A percentile compares a stretch with the other conserved stretches of the same genome.
These are phyloP conservation scores for Cephus pulcher DNA, from an alignment of 2,888 invertebrate genomes.

Conservation along the genomic window DNA sequence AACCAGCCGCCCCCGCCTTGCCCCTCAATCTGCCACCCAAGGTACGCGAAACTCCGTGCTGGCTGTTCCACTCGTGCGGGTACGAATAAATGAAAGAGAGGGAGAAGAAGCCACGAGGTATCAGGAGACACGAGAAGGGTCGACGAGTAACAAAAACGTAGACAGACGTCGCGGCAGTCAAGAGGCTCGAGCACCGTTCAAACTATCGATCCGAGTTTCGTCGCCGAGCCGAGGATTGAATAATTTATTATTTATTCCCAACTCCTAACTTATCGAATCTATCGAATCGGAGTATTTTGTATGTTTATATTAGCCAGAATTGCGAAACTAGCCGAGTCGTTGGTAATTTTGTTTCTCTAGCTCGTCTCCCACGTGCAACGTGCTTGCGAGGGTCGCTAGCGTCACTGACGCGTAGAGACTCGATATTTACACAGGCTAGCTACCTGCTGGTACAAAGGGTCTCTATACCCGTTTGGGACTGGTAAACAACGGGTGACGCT, in stretches of 20 bases:
- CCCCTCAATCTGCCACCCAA: too few species aligned
- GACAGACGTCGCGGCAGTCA: not conserved
- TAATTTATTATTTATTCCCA: too few species aligned
- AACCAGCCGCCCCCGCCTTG: too few species aligned
- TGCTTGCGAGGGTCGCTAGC: too few species aligned
- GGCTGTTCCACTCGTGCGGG: not conserved
- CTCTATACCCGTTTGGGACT: not conserved
- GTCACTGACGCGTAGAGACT: not conserved
- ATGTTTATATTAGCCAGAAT: too few species aligned
- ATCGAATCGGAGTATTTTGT: too few species aligned
- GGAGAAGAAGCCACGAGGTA: not conserved
- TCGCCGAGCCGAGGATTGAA: not conserved
- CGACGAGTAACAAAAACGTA: not conserved
- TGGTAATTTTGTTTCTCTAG: too few species aligned
- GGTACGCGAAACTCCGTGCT: not conserved
- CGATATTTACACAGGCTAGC: not conserved
- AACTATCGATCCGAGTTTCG: not conserved
- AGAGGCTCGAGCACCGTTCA: too few species aligned
- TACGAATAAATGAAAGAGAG: not conserved
- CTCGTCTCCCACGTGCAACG: too few species aligned
- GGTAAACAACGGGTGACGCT: not conserved
- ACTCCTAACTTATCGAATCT: too few species aligned
- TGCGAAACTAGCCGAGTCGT: too few species aligned
- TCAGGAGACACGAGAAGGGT: not conserved
- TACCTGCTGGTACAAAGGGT: not conserved